Evolutionary conservation across 2,888 invertebrate genomes (phyloP).

Genomic region (Cheiracanthium punctorium): DNA sequence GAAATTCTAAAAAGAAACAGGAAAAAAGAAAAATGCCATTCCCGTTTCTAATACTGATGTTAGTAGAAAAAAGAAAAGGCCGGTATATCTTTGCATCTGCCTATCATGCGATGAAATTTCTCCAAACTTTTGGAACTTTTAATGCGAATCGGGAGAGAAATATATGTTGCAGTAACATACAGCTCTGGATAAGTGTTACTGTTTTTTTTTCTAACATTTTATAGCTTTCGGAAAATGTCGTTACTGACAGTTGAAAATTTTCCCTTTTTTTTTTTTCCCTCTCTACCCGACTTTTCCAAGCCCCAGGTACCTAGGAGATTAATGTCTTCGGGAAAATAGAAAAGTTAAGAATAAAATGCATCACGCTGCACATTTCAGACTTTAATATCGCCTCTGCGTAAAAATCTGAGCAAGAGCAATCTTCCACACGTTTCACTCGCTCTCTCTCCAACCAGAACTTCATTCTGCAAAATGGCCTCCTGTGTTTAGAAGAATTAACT

Average conservation of each 20-base stretch:
- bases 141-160: background rate
- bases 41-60: too few species aligned
- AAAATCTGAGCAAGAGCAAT: background rate
- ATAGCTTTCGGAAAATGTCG: background rate
- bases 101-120: background rate
- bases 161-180: too few species aligned
- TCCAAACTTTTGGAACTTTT: background rate
- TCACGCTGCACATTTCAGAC: background rate
- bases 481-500: background rate
- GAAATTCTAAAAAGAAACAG: too few species aligned
- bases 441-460: background rate
- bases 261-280: background rate
- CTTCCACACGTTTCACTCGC: too few species aligned
- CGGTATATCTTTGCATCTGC: background rate
- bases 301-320: background rate
- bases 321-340: background rate
- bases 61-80: too few species aligned
- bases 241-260: background rate
- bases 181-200: constrained; percentile 2
- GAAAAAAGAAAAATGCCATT: too few species aligned
- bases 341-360: background rate
- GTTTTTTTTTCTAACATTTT: background rate
- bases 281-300: background rate
- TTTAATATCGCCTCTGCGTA: background rate
- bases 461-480: background rate